Conservation (phyloP, 2,113 vertebrate species). For the Epinephelus lanceolatus region DNA sequence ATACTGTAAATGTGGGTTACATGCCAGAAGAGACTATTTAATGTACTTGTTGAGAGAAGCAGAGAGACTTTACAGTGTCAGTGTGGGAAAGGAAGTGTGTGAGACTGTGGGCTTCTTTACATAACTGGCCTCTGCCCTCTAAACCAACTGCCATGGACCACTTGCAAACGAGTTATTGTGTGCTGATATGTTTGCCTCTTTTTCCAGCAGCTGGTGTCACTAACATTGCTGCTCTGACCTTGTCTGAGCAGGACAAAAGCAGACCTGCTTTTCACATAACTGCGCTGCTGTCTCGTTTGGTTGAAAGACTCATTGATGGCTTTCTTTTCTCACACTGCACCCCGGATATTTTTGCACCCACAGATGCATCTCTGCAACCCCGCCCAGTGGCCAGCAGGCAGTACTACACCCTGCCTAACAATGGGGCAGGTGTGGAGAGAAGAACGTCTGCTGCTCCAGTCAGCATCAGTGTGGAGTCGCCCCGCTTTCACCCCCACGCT, state of each 20-base stretch:
- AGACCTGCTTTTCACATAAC: not conserved
- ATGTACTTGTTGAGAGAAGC: slow-evolving; percentile 30
- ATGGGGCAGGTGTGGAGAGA: slow-evolving; percentile 89
- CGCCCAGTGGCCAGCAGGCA: slow-evolving; percentile 90
- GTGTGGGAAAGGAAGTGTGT: slow-evolving; percentile 69
- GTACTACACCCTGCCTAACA: slow-evolving; percentile 90
- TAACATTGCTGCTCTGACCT: slow-evolving; percentile 39
- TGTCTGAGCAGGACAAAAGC: slow-evolving; percentile 33
- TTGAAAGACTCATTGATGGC: slow-evolving; percentile 10
- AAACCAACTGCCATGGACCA: slow-evolving; percentile 49
- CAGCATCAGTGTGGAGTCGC: slow-evolving; percentile 87
- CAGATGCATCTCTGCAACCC: slow-evolving; percentile 90
- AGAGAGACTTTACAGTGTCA: slow-evolving; percentile 50
- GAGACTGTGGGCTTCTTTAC: slow-evolving; percentile 61
- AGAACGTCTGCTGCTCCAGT: slow-evolving; percentile 81
- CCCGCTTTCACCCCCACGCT: slow-evolving; percentile 94
- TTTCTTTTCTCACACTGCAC: not conserved
- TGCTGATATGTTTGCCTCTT: slow-evolving; percentile 36
- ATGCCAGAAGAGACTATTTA: slow-evolving; percentile 50
- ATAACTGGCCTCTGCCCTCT: slow-evolving; percentile 65
- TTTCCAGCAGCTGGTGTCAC: slow-evolving; percentile 61
- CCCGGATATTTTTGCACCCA: slow-evolving; percentile 28
- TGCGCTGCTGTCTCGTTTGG: not conserved
- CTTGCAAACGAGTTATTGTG: slow-evolving; percentile 48
- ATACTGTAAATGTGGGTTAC: slow-evolving; percentile 59